A percentile compares a stretch with the other conserved stretches of the same genome.
Evolutionary conservation across 2,888 invertebrate species (phyloP).

Genomic region (Athalia cordata): DNA sequence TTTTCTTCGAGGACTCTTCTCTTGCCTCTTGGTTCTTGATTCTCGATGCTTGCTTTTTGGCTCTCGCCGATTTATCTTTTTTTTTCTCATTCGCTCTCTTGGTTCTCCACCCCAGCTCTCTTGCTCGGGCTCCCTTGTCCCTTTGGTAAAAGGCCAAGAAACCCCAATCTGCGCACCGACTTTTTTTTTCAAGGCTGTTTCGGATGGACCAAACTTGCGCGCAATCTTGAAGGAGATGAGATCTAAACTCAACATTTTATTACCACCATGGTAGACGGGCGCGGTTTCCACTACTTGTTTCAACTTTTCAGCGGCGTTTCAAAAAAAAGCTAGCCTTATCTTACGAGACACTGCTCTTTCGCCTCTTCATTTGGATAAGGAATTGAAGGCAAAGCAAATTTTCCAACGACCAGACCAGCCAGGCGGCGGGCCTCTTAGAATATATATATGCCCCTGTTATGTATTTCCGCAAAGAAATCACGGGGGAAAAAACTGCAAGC

Average conservation of each 20-base stretch:
- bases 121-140: conserved; percentile 25
- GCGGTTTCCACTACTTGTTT: conserved; percentile 32
- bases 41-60: conserved; percentile 10
- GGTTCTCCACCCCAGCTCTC: neutral
- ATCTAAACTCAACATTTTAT: conserved; percentile 45
- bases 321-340: conserved; percentile 29
- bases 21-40: conserved; percentile 14
- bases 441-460: neutral
- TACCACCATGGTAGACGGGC: conserved; percentile 18
- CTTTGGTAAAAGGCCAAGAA: conserved; percentile 70
- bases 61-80: neutral
- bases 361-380: conserved; percentile 12
- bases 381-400: conserved; percentile 30
- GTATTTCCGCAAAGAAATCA: conserved; percentile 3
- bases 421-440: conserved; percentile 10
- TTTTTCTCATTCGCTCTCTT: neutral
- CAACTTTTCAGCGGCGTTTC: conserved; percentile 40
- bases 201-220: conserved; percentile 45
- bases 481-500: conserved; percentile 4
- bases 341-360: conserved; percentile 29
- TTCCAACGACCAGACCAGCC: conserved; percentile 3
- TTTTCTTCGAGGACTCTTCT: conserved; percentile 28
- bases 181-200: conserved; percentile 42
- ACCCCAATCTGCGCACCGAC: conserved; percentile 63
- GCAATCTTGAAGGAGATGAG: conserved; percentile 45